Percentiles rank a stretch among this genome's conserved stretches.
These are phyloP conservation scores for Actenoides lindsayi DNA, from an alignment of 2,113 vertebrate species.

Conservation along the genomic window DNA sequence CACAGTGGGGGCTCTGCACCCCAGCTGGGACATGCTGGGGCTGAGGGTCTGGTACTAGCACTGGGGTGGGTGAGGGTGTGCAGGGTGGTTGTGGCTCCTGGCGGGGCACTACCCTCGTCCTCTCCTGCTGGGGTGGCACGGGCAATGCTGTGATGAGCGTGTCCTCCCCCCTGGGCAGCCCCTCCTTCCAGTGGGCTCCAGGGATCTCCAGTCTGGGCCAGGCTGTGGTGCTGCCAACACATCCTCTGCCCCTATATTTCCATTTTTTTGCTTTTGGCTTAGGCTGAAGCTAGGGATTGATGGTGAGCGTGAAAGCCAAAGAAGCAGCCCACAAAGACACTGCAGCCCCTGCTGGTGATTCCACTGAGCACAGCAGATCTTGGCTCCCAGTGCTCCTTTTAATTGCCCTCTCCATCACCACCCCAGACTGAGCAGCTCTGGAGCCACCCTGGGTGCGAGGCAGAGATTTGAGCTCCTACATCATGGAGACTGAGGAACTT, in stretches of 20 bases:
- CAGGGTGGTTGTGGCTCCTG: not conserved
- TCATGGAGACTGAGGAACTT: not conserved
- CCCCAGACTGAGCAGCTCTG: not conserved
- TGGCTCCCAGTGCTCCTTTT: fast-evolving
- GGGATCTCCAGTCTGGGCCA: not conserved
- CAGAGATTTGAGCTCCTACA: not conserved
- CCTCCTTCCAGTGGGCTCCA: not conserved
- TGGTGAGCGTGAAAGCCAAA: too few relatives aligned
- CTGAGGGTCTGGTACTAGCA: not conserved
- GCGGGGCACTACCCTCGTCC: not conserved
- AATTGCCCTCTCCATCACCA: fast-evolving
- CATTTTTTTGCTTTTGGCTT: not conserved
- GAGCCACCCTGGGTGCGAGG: fast-evolving
- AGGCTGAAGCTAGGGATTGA: not conserved
- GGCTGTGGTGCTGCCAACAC: not conserved
- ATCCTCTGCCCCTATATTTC: not conserved
- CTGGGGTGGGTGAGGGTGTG: fast-evolving
- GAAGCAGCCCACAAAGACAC: not conserved
- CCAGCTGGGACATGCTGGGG: not conserved
- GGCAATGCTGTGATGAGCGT: fast-evolving
- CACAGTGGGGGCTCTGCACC: not conserved
- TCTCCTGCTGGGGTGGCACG: fast-evolving
- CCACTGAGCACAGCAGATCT: not conserved
- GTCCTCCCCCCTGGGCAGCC: not conserved
- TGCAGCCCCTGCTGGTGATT: not conserved